Evolutionary conservation across 2,113 vertebrate species (phyloP).

Genomic region (Ibidorhyncha struthersii): DNA sequence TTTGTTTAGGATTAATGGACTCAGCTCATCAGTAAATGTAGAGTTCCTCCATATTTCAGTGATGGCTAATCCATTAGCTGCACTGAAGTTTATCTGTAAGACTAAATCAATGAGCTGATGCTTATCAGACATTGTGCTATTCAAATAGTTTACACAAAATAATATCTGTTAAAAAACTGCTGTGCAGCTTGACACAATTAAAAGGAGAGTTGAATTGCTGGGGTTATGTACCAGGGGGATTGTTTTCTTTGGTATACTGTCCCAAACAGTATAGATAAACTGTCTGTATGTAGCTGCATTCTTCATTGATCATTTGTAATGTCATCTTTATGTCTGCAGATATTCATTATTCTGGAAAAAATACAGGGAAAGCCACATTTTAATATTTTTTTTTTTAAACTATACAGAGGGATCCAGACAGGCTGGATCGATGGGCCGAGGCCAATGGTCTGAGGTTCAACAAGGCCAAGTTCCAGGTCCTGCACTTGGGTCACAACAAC

Average conservation of each 20-base stretch:
- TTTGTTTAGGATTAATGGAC: constrained; percentile 46
- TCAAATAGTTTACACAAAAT: background rate
- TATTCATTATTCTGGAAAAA: background rate
- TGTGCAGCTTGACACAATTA: background rate
- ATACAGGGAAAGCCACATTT: background rate
- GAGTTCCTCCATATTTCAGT: constrained; percentile 7
- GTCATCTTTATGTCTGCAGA: background rate
- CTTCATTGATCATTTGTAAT: background rate
- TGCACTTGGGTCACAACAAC: background rate
- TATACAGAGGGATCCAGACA: background rate
- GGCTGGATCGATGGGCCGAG: background rate
- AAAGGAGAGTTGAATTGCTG: background rate
- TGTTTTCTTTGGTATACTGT: background rate
- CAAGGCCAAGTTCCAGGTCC: background rate
- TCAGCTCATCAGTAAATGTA: background rate
- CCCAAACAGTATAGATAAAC: background rate
- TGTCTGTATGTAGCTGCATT: background rate
- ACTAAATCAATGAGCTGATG: background rate
- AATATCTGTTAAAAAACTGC: background rate
- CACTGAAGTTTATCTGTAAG: background rate
- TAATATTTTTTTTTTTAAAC: background rate
- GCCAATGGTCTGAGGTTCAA: background rate
- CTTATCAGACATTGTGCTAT: background rate
- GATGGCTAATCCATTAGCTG: background rate
- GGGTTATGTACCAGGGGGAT: background rate